These are phyloP conservation scores for Mythimna lalbum DNA, from an alignment of 2,888 invertebrate species.

Conservation along the genomic window DNA sequence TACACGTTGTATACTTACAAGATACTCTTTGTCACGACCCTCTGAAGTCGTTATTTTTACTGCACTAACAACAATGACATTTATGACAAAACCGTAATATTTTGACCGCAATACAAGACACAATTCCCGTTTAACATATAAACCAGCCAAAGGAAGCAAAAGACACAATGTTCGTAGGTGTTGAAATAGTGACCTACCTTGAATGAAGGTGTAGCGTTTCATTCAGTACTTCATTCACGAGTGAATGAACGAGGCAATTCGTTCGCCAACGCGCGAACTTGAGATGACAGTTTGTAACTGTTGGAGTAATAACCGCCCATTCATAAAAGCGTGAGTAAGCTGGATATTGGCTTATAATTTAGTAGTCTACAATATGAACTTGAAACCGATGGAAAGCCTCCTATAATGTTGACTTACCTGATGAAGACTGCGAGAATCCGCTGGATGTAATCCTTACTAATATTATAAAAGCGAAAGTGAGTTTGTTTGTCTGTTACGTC, in stretches of 20 bases:
- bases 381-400: neutral
- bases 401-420: neutral
- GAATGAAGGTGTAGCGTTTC: conserved; percentile 44
- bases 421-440: neutral
- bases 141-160: conserved; percentile 12
- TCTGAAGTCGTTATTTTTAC: neutral
- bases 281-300: conserved; percentile 42
- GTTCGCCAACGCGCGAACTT: conserved; percentile 46
- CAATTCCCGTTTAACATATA: conserved; percentile 6
- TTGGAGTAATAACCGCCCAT: conserved; percentile 45
- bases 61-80: neutral
- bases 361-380: neutral
- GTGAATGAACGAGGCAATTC: conserved; percentile 28
- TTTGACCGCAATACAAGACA: neutral
- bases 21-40: neutral
- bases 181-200: conserved; percentile 40
- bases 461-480: too few species aligned
- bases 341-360: neutral
- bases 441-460: neutral
- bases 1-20: too few species aligned
- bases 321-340: conserved; percentile 46
- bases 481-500: too few species aligned
- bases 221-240: conserved; percentile 53
- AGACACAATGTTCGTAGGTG: conserved; percentile 44
- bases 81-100: neutral